Conservation (phyloP, 2,113 vertebrate species). For the Petrocephalus zakoni region DNA sequence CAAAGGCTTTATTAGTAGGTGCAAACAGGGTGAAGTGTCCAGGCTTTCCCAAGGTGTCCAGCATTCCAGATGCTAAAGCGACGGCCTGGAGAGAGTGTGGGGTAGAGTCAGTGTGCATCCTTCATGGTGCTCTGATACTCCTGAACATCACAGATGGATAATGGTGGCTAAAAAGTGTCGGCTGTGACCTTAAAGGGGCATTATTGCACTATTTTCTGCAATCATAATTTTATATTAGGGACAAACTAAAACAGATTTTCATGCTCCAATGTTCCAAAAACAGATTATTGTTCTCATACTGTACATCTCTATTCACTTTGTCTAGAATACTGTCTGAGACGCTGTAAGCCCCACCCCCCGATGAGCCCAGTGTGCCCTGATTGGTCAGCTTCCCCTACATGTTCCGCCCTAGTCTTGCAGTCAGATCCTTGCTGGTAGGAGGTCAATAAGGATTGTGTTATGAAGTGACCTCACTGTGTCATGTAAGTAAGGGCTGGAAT, state of each 20-base stretch:
- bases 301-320: not conserved
- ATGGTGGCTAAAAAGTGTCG: not conserved
- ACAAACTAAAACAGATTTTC: not conserved
- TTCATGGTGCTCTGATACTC: not conserved
- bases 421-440: not conserved
- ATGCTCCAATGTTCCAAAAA: not conserved
- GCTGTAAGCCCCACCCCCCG: too few species aligned
- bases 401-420: not conserved
- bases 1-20: conserved; percentile 84
- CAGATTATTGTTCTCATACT: not conserved
- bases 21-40: conserved; percentile 90
- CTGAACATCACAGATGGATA: not conserved
- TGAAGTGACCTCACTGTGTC: not conserved
- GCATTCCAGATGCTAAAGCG: conserved; percentile 62
- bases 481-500: too few species aligned
- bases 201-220: too few species aligned
- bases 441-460: not conserved
- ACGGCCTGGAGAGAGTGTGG: conserved; percentile 56
- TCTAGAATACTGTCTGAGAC: not conserved
- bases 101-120: not conserved
- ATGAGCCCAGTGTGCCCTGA: too few species aligned
- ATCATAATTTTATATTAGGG: not conserved
- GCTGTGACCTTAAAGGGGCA: not conserved
- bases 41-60: conserved; percentile 69
- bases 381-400: not conserved